Conservation (phyloP, 2,888 invertebrate species). For the Cantharis flavilabris region DNA sequence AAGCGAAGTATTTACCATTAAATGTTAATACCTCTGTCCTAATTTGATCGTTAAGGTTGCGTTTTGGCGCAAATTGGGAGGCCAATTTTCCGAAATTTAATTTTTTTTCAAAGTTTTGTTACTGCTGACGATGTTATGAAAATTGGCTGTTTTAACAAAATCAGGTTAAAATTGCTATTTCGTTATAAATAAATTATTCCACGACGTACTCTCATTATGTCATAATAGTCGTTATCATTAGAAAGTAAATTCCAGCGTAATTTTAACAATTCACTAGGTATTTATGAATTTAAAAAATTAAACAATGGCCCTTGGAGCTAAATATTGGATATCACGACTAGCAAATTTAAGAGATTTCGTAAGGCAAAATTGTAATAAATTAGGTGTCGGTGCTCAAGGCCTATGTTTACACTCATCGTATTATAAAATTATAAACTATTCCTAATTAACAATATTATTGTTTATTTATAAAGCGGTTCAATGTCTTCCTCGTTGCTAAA, state of each 20-base stretch:
- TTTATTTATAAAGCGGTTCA: not conserved
- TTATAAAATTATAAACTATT: not conserved
- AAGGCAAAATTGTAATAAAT: not conserved
- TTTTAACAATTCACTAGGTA: not conserved
- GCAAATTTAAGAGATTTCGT: not conserved
- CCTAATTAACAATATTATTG: not conserved
- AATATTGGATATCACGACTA: not conserved
- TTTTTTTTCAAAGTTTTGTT: not conserved
- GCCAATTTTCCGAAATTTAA: too few relatives aligned
- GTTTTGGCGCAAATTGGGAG: not conserved
- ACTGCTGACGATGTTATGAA: not conserved
- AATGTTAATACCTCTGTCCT: slow-evolving; percentile 31
- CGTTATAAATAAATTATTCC: not conserved
- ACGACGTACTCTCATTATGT: not conserved
- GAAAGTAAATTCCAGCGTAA: not conserved
- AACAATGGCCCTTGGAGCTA: not conserved
- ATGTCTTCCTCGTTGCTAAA: not conserved
- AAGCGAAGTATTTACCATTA: slow-evolving; percentile 42
- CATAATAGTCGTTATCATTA: not conserved
- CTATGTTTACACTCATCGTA: not conserved
- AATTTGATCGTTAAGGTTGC: slow-evolving; percentile 5
- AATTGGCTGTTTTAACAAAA: not conserved
- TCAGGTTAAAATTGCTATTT: not conserved
- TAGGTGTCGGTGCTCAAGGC: not conserved
- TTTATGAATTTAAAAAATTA: not conserved